Conservation (phyloP, 2,888 invertebrate species). For the Pristionchus mayeri region DNA sequence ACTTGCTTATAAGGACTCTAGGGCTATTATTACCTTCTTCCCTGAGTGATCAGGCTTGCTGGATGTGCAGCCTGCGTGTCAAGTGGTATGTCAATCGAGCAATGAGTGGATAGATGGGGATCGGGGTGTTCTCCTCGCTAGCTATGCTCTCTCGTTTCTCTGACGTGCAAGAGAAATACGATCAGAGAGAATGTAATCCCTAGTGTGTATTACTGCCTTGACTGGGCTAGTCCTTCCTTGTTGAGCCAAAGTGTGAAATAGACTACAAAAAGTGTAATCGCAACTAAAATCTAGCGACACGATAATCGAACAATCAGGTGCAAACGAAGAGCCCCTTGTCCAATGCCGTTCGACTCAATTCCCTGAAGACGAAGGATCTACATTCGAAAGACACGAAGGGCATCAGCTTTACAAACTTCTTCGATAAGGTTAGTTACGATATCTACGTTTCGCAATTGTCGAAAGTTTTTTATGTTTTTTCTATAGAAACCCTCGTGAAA, state of each 20-base stretch:
- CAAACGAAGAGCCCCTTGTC: constrained; percentile 61
- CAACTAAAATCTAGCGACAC: too few species aligned
- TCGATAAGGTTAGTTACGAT: constrained; percentile 47
- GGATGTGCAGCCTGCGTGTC: constrained; percentile 1
- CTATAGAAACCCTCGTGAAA: too few species aligned
- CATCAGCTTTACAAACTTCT: constrained; percentile 42
- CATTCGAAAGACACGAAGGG: constrained; percentile 23
- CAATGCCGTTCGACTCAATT: constrained; percentile 61
- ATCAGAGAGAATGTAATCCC: too few species aligned
- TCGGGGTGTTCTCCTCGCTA: too few species aligned
- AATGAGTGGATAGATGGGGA: background rate
- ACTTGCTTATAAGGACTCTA: too few species aligned
- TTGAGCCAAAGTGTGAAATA: background rate
- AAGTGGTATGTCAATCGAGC: background rate
- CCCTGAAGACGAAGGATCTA: constrained; percentile 49
- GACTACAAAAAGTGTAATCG: background rate
- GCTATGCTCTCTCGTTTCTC: too few species aligned
- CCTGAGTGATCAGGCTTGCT: constrained; percentile 3
- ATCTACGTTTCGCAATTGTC: background rate
- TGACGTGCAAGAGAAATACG: too few species aligned
- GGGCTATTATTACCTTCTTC: too few species aligned
- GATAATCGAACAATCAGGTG: background rate
- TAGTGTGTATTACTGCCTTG: constrained; percentile 7
- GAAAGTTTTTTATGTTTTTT: background rate
- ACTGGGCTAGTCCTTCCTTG: background rate